Evolutionary conservation across 2,113 vertebrate species (phyloP), one percentile per base, ranked within the genome.

Genomic region (Thymallus thymallus): DNA sequence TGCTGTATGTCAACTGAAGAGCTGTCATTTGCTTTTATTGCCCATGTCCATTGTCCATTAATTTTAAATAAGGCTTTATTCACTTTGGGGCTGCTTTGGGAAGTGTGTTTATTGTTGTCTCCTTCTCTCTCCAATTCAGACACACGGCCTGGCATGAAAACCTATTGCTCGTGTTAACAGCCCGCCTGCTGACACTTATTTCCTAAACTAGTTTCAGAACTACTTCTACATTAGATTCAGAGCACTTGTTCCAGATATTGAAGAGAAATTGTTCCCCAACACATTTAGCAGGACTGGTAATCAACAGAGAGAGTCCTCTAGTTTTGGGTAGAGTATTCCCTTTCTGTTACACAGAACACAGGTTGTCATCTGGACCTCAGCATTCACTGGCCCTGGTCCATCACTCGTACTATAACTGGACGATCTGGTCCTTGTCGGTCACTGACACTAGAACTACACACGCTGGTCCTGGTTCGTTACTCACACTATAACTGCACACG

Each of bases 61-160:
- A 91, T 90, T 88, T 86, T 87, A 84, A 86, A 91, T 89, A 78
- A 90, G 74, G 66, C 74, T 68, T 83, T 78, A 72, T 85, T 84
- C 82, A 75, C 79, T 83, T 77, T 75, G 78, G 26, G 74, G 85
- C 69, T 75, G 74, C 82, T 82, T 26, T 79, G 79, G 84, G 81
- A 82, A 63, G 76, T 18, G 3, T 86, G 72, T 82, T 83, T 80
- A 69, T 77, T 80, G 78, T 80, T 73, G 73, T 81, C 78, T 77
- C 46, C 69, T 67, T 61, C 32, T 10, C 74, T 74, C 84, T 78
- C 73, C 75, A 72, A 79, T 79, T 77, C 77, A 79, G 56, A 78
- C 73, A 45, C 62, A 41, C 35, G 9, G 35, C 7, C 1, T n/a
- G 32, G 70, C 69, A 76, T 74, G 75, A 51, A 32, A 16, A 41